Base-by-base conservation (phyloP, 2,888 invertebrate genomes). In the Thymelicus sylvestris region DNA sequence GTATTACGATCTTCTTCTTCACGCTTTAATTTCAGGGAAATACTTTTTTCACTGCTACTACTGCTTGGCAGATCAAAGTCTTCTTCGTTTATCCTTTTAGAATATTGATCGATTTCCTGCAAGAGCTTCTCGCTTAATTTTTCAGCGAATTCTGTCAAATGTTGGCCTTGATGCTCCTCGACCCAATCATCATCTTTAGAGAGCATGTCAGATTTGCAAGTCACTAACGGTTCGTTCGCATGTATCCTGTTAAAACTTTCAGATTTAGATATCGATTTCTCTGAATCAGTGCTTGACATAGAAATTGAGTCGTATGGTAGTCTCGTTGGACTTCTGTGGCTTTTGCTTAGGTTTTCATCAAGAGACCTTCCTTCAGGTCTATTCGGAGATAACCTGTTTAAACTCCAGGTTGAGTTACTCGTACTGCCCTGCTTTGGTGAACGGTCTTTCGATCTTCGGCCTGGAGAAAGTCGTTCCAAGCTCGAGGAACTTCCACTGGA, bases 61-160 rank as follows among this genome's bases (percentile, higher is more conserved):
- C 93, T 93, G 74, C 93, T 93, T 1, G 93, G 92, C 64, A 94
- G 81, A 79, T 94, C 94, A 67, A 94, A 94, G 77, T 94, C 94
- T 75, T 94, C 93, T 78, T 95, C 94, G 66, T 90, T 94, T 39
- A 94, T 93, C 63, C 93, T 83, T 79, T 94, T 94, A 47, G 94
- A 94, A 78, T 94, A 94, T 81, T 94, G 95, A 81, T 97, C 97
- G 74, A 97, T 96, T 88, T 97, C 97, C 75, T 96, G 96, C 69
- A 97, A 94, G 73, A 97, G 89, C 83, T 97, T 97, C 81, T 97
- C 97, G 81, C 97, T 97, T n/a, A 97, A 89, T 82, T 96, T 96
- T 81, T 97, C 97, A 1, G 97, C 97, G 80, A 97, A 97, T 79
- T 97, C 97, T 2, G 96, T 96, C 74, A 97, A 91, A 82, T 97